Percentiles rank a stretch among this genome's conserved stretches.
Evolutionary conservation across 2,888 invertebrate species (phyloP).

Genomic region (Caradrina kadenii): DNA sequence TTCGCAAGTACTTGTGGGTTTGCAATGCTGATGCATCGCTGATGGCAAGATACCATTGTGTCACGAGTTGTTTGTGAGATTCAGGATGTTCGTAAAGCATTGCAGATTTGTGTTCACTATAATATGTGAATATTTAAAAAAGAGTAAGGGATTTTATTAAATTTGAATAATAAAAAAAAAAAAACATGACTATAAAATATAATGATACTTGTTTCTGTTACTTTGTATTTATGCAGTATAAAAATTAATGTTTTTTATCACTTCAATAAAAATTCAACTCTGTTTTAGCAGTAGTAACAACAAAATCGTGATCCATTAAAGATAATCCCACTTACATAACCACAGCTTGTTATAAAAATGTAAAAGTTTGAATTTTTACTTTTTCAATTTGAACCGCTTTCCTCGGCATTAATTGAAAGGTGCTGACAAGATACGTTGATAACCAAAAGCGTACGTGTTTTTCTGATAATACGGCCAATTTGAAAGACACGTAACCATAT

Average conservation of each 20-base stretch:
- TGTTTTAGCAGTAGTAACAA: constrained; percentile 2
- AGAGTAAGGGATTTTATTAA: not conserved
- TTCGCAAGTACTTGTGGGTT: constrained; percentile 66
- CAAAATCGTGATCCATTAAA: constrained; percentile 10
- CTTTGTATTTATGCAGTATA: not conserved
- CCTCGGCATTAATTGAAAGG: constrained; percentile 79
- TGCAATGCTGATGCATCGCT: constrained; percentile 66
- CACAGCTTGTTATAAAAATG: constrained; percentile 51
- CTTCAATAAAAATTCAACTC: not conserved
- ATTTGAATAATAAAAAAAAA: not conserved
- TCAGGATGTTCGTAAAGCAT: constrained; percentile 38
- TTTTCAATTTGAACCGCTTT: constrained; percentile 74
- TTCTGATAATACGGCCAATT: constrained; percentile 83
- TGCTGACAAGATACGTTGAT: constrained; percentile 80
- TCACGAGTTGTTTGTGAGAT: constrained; percentile 63
- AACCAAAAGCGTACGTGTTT: constrained; percentile 85
- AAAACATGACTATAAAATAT: not conserved
- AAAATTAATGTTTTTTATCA: not conserved
- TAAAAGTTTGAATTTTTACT: constrained; percentile 63
- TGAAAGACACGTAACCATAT: constrained; percentile 56
- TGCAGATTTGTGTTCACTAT: constrained; percentile 20
- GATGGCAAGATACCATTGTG: constrained; percentile 58
- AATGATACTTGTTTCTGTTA: no score
- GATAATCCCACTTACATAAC: constrained; percentile 21
- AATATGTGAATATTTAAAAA: constrained; percentile 20